Conservation (phyloP, 1,140 invertebrate species). For the Anoplophora glabripennis region DNA sequence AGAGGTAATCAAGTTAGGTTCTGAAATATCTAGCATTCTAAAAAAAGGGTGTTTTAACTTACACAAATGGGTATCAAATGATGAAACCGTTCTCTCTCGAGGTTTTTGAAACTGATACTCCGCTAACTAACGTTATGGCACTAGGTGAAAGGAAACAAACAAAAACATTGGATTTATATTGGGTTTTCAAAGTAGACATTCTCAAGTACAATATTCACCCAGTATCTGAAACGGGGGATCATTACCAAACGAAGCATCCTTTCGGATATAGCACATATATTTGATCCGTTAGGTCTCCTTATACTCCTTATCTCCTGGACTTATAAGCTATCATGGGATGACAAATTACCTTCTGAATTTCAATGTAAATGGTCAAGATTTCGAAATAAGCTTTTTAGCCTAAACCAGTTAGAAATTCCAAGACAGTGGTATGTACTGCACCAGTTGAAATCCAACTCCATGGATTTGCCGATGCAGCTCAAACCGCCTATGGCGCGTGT, state of each 20-base stretch:
- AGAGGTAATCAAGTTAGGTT: constrained; percentile 18
- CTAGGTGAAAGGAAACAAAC: neutral
- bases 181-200: constrained; percentile 28
- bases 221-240: neutral
- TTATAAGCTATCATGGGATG: constrained; percentile 47
- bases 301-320: constrained; percentile 46
- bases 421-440: neutral
- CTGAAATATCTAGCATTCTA: no score
- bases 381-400: constrained; percentile 8
- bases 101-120: no score
- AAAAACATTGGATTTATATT: constrained; percentile 31
- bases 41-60: constrained; percentile 39
- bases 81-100: neutral
- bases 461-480: constrained; percentile 45
- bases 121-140: no score
- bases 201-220: constrained; percentile 30
- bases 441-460: constrained; percentile 30
- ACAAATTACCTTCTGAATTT: constrained; percentile 6
- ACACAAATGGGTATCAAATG: constrained; percentile 47
- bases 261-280: constrained; percentile 34
- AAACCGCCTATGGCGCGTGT: constrained; percentile 41
- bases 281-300: constrained; percentile 38
- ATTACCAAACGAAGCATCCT: constrained; percentile 37
- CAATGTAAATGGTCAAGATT: constrained; percentile 3
- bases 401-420: constrained; percentile 3